These are phyloP conservation scores for Drosophila phalerata DNA, from an alignment of 2,888 invertebrate species.

Conservation along the genomic window DNA sequence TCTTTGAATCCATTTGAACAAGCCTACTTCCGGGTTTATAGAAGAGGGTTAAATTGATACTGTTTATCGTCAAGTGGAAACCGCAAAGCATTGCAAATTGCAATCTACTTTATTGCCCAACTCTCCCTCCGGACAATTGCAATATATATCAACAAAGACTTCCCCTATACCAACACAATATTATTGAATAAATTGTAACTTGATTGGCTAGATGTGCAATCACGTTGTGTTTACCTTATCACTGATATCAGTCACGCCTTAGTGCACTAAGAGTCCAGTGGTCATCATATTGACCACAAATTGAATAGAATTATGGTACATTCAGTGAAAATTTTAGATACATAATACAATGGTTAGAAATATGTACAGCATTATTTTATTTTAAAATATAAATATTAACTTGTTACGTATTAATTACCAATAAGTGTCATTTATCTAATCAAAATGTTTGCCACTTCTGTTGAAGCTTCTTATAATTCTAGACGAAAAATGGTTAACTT, in stretches of 20 bases:
- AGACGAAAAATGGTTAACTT: too few relatives aligned
- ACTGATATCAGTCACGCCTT: slow-evolving; percentile 7
- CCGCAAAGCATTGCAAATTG: slow-evolving; percentile 1
- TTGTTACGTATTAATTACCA: too few relatives aligned
- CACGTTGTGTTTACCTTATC: slow-evolving; percentile 15
- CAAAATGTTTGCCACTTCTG: too few relatives aligned
- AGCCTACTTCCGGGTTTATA: slow-evolving; percentile 2
- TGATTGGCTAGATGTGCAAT: slow-evolving; percentile 15
- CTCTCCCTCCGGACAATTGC: neutral
- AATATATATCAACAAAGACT: neutral
- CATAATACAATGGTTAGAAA: too few relatives aligned
- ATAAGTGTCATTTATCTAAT: too few relatives aligned
- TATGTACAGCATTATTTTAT: too few relatives aligned
- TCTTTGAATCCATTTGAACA: neutral
- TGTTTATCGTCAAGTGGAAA: neutral
- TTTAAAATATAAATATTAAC: too few relatives aligned
- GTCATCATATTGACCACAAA: neutral
- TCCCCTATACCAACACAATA: neutral
- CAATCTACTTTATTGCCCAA: neutral
- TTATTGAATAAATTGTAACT: neutral
- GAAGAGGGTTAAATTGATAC: neutral
- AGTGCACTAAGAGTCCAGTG: neutral
- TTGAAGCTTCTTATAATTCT: too few relatives aligned
- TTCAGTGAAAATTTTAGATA: too few relatives aligned
- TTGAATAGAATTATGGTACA: neutral